phyloP scores from a whole-genome alignment of 2,797 vertebrate species.

The Potorous gilbertii region DNA sequence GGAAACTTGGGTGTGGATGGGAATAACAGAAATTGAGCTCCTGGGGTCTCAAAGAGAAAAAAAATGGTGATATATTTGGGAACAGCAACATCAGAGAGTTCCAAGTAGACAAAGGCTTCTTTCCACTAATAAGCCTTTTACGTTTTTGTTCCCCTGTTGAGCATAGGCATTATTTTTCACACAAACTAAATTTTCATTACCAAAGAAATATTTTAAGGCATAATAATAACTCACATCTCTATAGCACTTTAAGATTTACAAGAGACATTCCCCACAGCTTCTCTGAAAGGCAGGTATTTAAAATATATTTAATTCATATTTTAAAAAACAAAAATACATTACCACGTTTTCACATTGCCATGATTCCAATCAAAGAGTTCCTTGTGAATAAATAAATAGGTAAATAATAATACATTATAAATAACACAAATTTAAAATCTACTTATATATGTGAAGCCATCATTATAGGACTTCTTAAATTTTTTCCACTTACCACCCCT shows the following conservation, averaged over 20 bases:
- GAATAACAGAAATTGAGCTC: not conserved
- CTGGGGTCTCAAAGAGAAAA: not conserved
- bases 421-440: not conserved
- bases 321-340: not conserved
- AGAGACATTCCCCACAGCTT: not conserved
- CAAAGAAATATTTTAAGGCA: not conserved
- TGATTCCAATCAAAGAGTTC: not conserved
- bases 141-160: slow-evolving; percentile 55
- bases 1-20: slow-evolving; percentile 57
- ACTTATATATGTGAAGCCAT: not conserved
- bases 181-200: slow-evolving; percentile 39
- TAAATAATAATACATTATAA: not conserved
- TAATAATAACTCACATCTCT: not conserved
- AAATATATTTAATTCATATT: not conserved
- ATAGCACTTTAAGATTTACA: not conserved
- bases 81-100: not conserved
- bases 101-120: not conserved
- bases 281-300: not conserved
- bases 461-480: not conserved
- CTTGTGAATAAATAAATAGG: not conserved
- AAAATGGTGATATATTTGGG: slow-evolving; percentile 12
- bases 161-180: slow-evolving; percentile 5
- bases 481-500: no score
- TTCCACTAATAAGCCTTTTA: not conserved
- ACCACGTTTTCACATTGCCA: not conserved